A percentile compares a stretch with the other conserved stretches of the same genome.
Conservation (phyloP, 2,113 vertebrate genomes). For the Amphiprion percula region DNA sequence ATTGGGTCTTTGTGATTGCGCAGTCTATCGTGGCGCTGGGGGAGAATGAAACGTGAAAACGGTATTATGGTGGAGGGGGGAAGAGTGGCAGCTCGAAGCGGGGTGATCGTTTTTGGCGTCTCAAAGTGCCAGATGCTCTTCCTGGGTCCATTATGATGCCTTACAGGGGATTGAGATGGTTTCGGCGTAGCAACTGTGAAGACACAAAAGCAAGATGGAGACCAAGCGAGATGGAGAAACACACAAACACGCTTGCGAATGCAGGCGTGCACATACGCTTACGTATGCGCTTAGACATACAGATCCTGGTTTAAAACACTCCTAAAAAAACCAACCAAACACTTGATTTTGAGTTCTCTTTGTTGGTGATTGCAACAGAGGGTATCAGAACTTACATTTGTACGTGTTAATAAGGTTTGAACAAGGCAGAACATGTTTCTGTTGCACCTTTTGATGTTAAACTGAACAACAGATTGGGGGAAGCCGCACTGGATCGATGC, state of each 20-base stretch:
- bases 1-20: conserved; percentile 89
- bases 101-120: conserved; percentile 67
- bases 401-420: not conserved
- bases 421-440: conserved; percentile 2
- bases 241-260: conserved; percentile 58
- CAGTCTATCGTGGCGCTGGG: conserved; percentile 80
- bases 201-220: conserved; percentile 83
- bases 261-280: conserved; percentile 2
- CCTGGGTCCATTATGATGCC: conserved; percentile 85
- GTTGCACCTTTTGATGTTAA: conserved; percentile 11
- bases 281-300: conserved; percentile 13
- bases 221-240: conserved; percentile 42
- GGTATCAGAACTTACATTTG: conserved; percentile 1
- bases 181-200: conserved; percentile 78
- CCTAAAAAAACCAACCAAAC: not conserved
- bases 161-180: conserved; percentile 82
- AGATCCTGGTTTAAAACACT: not conserved
- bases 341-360: not conserved
- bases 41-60: conserved; percentile 83
- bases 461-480: not conserved
- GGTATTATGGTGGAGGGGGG: conserved; percentile 76
- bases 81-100: conserved; percentile 75
- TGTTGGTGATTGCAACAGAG: not conserved
- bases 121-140: conserved; percentile 89
- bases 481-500: not conserved